Base-by-base conservation (phyloP, 2,113 vertebrate genomes). In the Hippopotamus amphibius region DNA sequence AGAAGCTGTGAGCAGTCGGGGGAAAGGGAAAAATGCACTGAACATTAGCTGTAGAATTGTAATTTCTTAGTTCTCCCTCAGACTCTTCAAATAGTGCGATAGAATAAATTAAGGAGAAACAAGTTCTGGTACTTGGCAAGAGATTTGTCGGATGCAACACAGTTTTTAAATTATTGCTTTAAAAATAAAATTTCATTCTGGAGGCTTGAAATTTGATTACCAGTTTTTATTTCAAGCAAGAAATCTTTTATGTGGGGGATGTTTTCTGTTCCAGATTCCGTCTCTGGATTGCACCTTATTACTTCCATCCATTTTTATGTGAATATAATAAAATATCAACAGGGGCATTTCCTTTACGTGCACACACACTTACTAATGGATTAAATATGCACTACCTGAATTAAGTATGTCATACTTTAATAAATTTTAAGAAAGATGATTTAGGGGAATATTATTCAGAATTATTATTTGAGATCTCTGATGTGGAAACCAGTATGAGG, bases 101-200 rank as follows among this genome's bases (percentile, higher is more conserved):
- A 21, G 55, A 65, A 33, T 33, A 17, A 22, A 6, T 77, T 71
- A 53, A 76, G 24, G 37, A 84, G 65, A 37, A 59, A 74, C 3
- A 26, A 19, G 7, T n/a, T 71, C 12, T 33, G 16, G 1, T 6
- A 28, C 26, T 65, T 48, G 24, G 53, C 33, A 77, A 46, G 55
- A 55, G 21, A 24, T 77, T 79, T 74, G 2, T 71, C 43, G 85
- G n/a, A 53, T 50, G 17, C 10, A 65, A 26, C 10, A 5, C 22
- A 24, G 33, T 65, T 6, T 71, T 88, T 87, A 80, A 83, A 76
- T 66, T 55, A 80, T 53, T 84, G 43, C 48, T 85, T 88, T 95
- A 43, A 79, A 74, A 84, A 46, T 65, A 84, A 76, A 59, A 19
- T 95, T 93, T 61, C 22, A 82, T 71, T 88, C 41, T 88, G 33